phyloP scores from a whole-genome alignment of 2,113 vertebrate genomes.

The Dolichotis patagonum region DNA sequence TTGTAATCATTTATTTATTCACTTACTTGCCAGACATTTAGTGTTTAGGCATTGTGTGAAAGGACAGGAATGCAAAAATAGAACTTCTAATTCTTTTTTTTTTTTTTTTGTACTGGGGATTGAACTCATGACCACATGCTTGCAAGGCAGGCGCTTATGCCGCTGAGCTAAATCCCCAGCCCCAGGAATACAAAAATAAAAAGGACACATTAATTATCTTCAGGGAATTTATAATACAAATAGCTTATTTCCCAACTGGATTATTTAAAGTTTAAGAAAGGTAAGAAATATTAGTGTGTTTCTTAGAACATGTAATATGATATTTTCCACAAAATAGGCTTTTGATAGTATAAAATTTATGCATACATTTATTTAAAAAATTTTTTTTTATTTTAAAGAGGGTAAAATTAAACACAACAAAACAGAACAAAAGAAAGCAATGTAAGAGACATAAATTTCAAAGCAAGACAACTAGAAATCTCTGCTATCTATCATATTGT shows the following conservation, averaged over 20 bases:
- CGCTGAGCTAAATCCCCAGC: too few relatives aligned
- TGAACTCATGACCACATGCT: too few relatives aligned
- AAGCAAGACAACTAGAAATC: too few relatives aligned
- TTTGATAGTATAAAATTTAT: not conserved
- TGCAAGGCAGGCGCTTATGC: too few relatives aligned
- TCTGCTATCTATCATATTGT: too few relatives aligned
- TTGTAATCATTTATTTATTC: not conserved
- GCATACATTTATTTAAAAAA: not conserved
- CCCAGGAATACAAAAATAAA: not conserved
- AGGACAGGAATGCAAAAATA: not conserved
- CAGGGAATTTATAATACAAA: not conserved
- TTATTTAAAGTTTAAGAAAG: not conserved
- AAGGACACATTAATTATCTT: not conserved
- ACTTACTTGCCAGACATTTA: not conserved
- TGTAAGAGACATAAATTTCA: too few relatives aligned
- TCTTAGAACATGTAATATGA: not conserved
- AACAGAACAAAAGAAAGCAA: too few relatives aligned
- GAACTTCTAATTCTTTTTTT: too few relatives aligned
- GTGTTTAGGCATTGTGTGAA: not conserved
- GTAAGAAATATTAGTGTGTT: not conserved
- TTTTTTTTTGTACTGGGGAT: too few relatives aligned
- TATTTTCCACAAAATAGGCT: not conserved
- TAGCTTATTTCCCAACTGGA: not conserved
- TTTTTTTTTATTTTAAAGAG: too few relatives aligned
- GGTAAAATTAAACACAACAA: too few relatives aligned